These are phyloP conservation scores for Phalera bucephala DNA, from an alignment of 2,888 invertebrate species.

Conservation along the genomic window DNA sequence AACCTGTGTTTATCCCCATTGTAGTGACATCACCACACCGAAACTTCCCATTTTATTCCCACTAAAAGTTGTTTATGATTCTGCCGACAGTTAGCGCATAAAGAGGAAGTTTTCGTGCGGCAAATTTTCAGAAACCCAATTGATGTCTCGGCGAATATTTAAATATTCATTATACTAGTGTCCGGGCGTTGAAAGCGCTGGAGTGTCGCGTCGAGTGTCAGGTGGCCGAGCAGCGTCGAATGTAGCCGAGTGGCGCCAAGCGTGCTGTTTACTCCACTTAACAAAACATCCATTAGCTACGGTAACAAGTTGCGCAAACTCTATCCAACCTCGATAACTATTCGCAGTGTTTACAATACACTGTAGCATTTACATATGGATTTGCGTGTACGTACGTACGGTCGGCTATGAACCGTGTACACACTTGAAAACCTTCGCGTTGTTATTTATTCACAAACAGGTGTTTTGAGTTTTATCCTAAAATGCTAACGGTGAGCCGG, in stretches of 20 bases:
- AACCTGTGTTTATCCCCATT: background rate
- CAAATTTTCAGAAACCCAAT: conserved; percentile 22
- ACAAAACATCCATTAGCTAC: conserved; percentile 31
- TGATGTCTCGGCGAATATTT: conserved; percentile 30
- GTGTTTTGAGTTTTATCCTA: conserved; percentile 14
- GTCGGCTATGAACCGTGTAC: conserved; percentile 12
- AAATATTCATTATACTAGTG: conserved; percentile 42
- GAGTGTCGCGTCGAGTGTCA: conserved; percentile 11
- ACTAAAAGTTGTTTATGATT: conserved; percentile 39
- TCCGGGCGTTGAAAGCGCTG: conserved; percentile 13
- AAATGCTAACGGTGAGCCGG: conserved; percentile 5
- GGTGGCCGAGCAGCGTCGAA: conserved; percentile 7
- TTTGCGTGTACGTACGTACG: conserved; percentile 11
- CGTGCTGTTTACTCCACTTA: conserved; percentile 28
- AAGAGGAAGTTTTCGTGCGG: conserved; percentile 27
- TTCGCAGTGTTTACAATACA: conserved; percentile 21
- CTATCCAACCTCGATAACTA: conserved; percentile 22
- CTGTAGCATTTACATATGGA: conserved; percentile 24
- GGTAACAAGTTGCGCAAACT: conserved; percentile 27
- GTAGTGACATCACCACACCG: conserved; percentile 3
- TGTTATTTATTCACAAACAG: conserved; percentile 25
- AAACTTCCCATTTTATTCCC: conserved; percentile 33
- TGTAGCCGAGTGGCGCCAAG: conserved; percentile 8
- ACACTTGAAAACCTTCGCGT: conserved; percentile 12
- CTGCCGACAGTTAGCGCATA: conserved; percentile 30